These are phyloP conservation scores for Lanistes nyassanus DNA, from an alignment of 1,140 invertebrate species.

Conservation along the genomic window DNA sequence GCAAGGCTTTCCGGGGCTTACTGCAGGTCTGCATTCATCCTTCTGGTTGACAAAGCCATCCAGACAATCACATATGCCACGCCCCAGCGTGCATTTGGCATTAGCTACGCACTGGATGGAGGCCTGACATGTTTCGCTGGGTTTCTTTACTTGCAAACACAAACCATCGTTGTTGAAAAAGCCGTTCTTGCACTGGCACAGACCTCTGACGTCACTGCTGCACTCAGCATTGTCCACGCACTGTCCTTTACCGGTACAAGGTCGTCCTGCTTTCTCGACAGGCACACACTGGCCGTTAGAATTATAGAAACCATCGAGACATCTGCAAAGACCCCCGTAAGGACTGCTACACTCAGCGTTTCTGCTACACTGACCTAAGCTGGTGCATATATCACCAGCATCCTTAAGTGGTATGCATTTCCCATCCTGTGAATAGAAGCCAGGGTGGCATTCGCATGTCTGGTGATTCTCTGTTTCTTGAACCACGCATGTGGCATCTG, in stretches of 20 bases:
- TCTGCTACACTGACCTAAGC: constrained; percentile 21
- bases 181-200: constrained; percentile 21
- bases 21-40: not conserved
- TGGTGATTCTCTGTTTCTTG: not conserved
- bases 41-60: constrained; percentile 2
- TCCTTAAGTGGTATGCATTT: constrained; percentile 23
- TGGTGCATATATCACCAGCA: constrained; percentile 19
- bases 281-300: constrained; percentile 25
- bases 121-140: constrained; percentile 9
- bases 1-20: constrained; percentile 11
- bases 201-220: constrained; percentile 11
- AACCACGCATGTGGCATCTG: constrained; percentile 23
- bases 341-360: constrained; percentile 27
- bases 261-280: constrained; percentile 19
- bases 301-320: constrained; percentile 18
- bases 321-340: constrained; percentile 21
- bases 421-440: constrained; percentile 19
- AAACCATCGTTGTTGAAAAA: constrained; percentile 16
- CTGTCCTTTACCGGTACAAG: constrained; percentile 28
- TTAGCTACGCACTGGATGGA: constrained; percentile 14
- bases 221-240: constrained; percentile 27
- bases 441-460: constrained; percentile 21
- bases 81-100: not conserved
- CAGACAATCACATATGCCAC: constrained; percentile 20
- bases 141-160: not conserved